Evolutionary conservation across 2,888 invertebrate genomes (phyloP).

Genomic region (Lithophane semibrunnea): DNA sequence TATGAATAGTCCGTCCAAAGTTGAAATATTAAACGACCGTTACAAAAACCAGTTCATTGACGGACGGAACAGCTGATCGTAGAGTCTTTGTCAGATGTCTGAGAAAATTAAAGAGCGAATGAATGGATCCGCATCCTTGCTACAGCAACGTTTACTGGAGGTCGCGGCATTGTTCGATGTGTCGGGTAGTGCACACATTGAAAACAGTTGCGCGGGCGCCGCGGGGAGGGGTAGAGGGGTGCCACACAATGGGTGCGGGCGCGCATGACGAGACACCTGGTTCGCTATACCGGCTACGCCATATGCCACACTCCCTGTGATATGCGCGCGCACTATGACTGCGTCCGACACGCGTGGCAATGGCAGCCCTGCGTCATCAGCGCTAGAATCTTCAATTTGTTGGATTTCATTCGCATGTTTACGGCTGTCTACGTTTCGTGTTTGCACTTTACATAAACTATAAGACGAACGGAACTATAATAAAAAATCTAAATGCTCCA

Average conservation of each 20-base stretch:
- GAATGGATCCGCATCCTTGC: slow-evolving; percentile 64
- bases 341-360: slow-evolving; percentile 45
- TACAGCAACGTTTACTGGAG: slow-evolving; percentile 69
- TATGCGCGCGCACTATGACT: slow-evolving; percentile 63
- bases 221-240: slow-evolving; percentile 68
- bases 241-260: slow-evolving; percentile 87
- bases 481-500: slow-evolving; percentile 34
- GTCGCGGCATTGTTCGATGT: slow-evolving; percentile 79
- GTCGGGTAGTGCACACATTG: slow-evolving; percentile 77
- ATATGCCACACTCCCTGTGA: slow-evolving; percentile 82
- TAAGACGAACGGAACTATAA: slow-evolving; percentile 19
- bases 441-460: slow-evolving; percentile 44
- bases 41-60: slow-evolving; percentile 61
- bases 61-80: slow-evolving; percentile 69
- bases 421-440: slow-evolving; percentile 27
- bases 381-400: slow-evolving; percentile 33
- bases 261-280: slow-evolving; percentile 90
- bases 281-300: slow-evolving; percentile 86
- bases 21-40: slow-evolving; percentile 52
- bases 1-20: slow-evolving; percentile 20
- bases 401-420: slow-evolving; percentile 42
- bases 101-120: slow-evolving; percentile 62
- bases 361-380: slow-evolving; percentile 48
- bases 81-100: slow-evolving; percentile 59
- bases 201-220: slow-evolving; percentile 68